Percentiles rank a stretch among this genome's conserved stretches.
Evolutionary conservation across 2,113 vertebrate species (phyloP).

Genomic region (Promerops cafer): DNA sequence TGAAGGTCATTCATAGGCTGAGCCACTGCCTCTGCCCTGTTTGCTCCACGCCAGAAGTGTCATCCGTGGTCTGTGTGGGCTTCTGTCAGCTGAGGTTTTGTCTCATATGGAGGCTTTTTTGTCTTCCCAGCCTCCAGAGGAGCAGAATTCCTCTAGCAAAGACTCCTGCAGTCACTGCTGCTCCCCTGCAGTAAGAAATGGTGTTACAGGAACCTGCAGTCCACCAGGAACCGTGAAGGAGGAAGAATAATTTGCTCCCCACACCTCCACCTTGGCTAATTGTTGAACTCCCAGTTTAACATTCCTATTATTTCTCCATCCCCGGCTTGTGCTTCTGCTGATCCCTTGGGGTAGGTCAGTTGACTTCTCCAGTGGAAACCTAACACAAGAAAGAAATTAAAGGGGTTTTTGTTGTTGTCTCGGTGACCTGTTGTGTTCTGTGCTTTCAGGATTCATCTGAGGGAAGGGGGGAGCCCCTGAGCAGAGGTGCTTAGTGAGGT

Average conservation of each 20-base stretch:
- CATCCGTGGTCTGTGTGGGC: rapidly evolving
- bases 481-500: neutral
- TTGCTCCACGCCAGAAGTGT: neutral
- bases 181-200: neutral
- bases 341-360: neutral
- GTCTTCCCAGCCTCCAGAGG: neutral
- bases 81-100: neutral
- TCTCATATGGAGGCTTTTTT: neutral
- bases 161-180: neutral
- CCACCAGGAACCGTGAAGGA: neutral
- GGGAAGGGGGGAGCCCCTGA: neutral
- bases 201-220: neutral
- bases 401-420: neutral
- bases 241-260: neutral
- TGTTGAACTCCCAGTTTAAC: neutral
- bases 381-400: neutral
- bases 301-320: neutral
- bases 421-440: neutral
- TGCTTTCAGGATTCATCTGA: neutral
- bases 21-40: neutral
- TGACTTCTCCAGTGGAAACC: neutral
- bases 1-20: too few relatives aligned
- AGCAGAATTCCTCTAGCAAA: neutral
- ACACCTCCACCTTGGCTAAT: neutral
- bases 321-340: neutral